Evolutionary conservation across 2,797 vertebrate genomes (phyloP).

Genomic region (Phylloscopus collybita): DNA sequence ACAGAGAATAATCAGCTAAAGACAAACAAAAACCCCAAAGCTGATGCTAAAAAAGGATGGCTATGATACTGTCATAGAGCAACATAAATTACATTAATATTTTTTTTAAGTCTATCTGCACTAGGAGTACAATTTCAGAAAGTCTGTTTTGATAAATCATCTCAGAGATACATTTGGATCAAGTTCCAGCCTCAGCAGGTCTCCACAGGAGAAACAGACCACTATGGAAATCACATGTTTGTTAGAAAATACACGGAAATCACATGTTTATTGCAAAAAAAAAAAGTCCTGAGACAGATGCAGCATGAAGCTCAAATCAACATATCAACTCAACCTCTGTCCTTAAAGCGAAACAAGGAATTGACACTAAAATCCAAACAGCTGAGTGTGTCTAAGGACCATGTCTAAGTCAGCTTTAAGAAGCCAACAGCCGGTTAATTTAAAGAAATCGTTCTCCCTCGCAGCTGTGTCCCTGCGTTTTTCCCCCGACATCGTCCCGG

Average conservation of each 20-base stretch:
- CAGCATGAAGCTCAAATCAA: background rate
- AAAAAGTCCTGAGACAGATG: background rate
- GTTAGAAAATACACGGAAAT: background rate
- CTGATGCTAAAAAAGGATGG: background rate
- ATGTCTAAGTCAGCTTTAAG: fast-evolving
- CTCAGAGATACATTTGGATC: background rate
- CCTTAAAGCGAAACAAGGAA: background rate
- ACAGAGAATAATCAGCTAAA: background rate
- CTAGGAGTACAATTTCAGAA: background rate
- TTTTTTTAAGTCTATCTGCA: background rate
- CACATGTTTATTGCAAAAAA: background rate
- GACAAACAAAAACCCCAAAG: background rate
- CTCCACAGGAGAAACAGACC: background rate
- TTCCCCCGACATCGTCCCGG: fast-evolving
- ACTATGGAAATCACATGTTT: background rate
- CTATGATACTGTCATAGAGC: background rate
- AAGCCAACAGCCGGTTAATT: background rate
- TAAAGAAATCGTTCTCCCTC: background rate
- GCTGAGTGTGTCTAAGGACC: background rate
- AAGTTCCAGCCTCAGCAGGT: background rate
- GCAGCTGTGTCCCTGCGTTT: fast-evolving
- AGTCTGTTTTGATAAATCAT: background rate
- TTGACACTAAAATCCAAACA: background rate
- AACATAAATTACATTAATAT: background rate
- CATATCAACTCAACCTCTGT: fast-evolving